A percentile compares a stretch with the other conserved stretches of the same genome.
Conservation (phyloP, 64 coral and sea anemone genomes). For the Montipora efflorescens region DNA sequence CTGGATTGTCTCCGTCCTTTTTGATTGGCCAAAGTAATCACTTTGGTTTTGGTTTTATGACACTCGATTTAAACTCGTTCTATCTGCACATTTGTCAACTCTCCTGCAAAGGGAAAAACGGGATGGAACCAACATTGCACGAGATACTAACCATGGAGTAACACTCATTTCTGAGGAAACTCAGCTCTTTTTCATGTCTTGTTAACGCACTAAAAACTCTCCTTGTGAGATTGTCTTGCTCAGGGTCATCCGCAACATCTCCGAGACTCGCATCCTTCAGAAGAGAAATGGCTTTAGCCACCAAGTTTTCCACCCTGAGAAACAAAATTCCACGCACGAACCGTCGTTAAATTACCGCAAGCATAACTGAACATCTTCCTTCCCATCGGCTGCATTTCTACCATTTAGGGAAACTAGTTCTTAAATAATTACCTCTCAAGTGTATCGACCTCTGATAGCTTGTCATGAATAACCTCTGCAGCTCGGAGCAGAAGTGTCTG, state of each 20-base stretch:
- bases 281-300: constrained; percentile 1
- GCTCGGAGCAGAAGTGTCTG: constrained; percentile 12
- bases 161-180: constrained; percentile 15
- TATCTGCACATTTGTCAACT: too few relatives aligned
- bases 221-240: background rate
- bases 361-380: too few relatives aligned
- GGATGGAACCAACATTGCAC: background rate
- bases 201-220: constrained; percentile 2
- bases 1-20: too few relatives aligned
- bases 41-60: too few relatives aligned
- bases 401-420: too few relatives aligned
- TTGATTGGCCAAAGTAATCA: too few relatives aligned
- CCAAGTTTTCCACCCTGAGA: constrained; percentile 23
- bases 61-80: too few relatives aligned
- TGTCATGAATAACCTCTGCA: background rate
- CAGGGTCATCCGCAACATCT: background rate
- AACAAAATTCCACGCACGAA: background rate
- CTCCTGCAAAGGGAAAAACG: background rate
- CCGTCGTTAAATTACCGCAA: too few relatives aligned
- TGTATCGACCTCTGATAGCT: background rate
- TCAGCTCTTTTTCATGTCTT: constrained; percentile 1
- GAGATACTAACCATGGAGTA: background rate
- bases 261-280: constrained; percentile 19
- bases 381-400: too few relatives aligned
- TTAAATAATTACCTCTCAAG: constrained; percentile 7